Evolutionary conservation across 2,888 invertebrate genomes (phyloP).

Genomic region (Drosophila antonietae): DNA sequence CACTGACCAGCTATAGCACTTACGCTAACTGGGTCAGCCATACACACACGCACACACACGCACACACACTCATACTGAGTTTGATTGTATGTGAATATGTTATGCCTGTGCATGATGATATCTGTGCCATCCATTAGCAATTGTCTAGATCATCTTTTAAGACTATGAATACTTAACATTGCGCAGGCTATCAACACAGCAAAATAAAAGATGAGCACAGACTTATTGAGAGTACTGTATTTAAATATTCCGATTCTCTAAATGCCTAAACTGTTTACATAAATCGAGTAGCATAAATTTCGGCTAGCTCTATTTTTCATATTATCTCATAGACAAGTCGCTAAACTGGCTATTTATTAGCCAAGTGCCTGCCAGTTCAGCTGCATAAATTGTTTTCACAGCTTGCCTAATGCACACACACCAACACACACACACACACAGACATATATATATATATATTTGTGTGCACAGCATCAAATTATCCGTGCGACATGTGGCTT

Average conservation of each 20-base stretch:
- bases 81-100: conserved; percentile 36
- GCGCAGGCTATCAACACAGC: conserved; percentile 12
- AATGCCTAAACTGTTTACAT: neutral
- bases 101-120: conserved; percentile 31
- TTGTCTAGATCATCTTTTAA: conserved; percentile 53
- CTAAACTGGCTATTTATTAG: conserved; percentile 6
- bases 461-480: conserved; percentile 42
- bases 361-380: conserved; percentile 17
- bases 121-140: conserved; percentile 54
- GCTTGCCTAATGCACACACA: conserved; percentile 37
- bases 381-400: conserved; percentile 55
- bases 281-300: neutral
- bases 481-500: conserved; percentile 58
- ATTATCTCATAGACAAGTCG: conserved; percentile 3
- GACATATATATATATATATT: neutral
- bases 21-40: conserved; percentile 49
- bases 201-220: conserved; percentile 2
- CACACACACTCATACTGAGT: neutral
- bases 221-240: neutral
- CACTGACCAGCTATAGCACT: conserved; percentile 52
- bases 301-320: neutral
- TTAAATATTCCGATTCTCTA: neutral
- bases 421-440: too few species aligned
- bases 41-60: conserved; percentile 8
- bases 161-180: conserved; percentile 36